Evolutionary conservation across 2,113 vertebrate species (phyloP), one percentile per base, ranked within the genome.

Genomic region (Muntiacus reevesi): DNA sequence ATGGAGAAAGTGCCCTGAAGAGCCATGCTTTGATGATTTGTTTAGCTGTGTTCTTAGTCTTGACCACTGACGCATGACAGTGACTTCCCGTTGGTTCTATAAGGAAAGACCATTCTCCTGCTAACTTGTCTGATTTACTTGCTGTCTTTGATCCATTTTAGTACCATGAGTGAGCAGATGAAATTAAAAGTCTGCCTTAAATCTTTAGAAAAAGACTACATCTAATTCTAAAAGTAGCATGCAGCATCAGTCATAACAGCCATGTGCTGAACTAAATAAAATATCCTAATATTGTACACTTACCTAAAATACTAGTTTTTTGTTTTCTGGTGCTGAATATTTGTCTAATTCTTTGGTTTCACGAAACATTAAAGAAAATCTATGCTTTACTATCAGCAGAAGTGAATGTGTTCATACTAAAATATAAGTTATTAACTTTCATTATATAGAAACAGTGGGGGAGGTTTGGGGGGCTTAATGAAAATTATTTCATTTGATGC

Each of bases 321-420:
- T 87, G 45, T 98, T 98, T 98, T 98, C 98, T 98, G 97, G 96
- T 99, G 98, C 98, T 98, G 97, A 93, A 33, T 98, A 98, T 98
- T 98, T 98, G 96, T 98, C 97, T 98, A 95, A 92, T 98, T 98
- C 97, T 97, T 98, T 98, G 97, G 98, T 98, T 98, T 96, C 57
- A 97, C 96, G 98, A 98, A 98, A 98, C 97, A 97, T 96, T 95
- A 95, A 97, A 98, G 92, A 98, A 98, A 95, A 97, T 98, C 84
- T 99, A 60, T 92, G 97, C 98, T 99, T 98, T 98, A 96, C 94
- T 97, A 64, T 98, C 96, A 98, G 94, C 97, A 54, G 95, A 98
- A 98, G 96, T 88, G 86, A 98, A 64, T 90, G 47, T 97, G 96
- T 98, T 98, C 96, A 97, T 97, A 97, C 15, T 96, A 98, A 98